A percentile compares a stretch with the other conserved stretches of the same genome.
These are phyloP conservation scores for Marmota monax DNA, from an alignment of 2,113 vertebrate genomes.

Conservation along the genomic window DNA sequence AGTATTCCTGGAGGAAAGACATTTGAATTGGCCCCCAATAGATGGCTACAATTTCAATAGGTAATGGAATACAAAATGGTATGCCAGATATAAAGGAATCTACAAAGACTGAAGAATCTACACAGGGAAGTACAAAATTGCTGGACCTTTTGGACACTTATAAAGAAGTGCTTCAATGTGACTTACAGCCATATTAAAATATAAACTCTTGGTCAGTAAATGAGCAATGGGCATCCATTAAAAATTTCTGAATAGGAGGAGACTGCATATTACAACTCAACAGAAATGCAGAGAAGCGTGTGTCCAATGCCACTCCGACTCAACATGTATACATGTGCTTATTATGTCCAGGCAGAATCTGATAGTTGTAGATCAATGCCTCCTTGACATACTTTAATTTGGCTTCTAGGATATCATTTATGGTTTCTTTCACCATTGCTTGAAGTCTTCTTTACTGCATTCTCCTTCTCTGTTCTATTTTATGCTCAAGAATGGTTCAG, in stretches of 20 bases:
- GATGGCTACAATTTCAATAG: background rate
- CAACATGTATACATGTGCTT: background rate
- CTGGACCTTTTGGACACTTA: background rate
- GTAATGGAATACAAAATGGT: background rate
- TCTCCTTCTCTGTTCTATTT: background rate
- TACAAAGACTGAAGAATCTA: background rate
- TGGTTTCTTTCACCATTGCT: background rate
- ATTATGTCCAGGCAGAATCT: background rate
- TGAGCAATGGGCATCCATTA: background rate
- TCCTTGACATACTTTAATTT: background rate
- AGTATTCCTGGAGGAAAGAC: background rate
- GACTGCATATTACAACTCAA: background rate
- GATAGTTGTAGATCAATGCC: background rate
- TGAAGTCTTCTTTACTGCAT: fast-evolving
- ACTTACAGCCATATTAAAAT: background rate
- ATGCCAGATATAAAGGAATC: background rate
- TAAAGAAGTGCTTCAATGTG: background rate
- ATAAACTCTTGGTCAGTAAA: background rate
- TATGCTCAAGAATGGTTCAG: background rate
- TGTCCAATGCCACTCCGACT: background rate
- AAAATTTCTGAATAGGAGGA: background rate
- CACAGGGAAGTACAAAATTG: background rate
- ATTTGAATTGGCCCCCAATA: background rate
- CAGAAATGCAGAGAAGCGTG: background rate
- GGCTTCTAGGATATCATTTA: background rate